Conservation (phyloP, 2,113 vertebrate species). For the Paratilapia polleni region DNA sequence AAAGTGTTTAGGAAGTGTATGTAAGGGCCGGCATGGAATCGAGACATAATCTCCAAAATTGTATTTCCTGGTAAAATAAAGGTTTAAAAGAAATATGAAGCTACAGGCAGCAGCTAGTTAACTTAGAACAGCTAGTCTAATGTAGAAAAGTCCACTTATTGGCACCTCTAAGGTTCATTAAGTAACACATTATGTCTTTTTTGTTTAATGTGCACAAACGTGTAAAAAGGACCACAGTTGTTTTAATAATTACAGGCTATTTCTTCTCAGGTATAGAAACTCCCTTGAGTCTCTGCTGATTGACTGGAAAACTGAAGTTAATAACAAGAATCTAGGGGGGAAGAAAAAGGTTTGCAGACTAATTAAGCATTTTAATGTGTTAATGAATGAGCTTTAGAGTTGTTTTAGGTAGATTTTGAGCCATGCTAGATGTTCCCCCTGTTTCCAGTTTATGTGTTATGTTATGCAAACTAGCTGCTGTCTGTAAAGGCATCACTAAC, state of each 20-base stretch:
- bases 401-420: background rate
- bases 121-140: background rate
- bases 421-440: background rate
- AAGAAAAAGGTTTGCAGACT: background rate
- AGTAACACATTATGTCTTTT: background rate
- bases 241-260: background rate
- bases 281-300: background rate
- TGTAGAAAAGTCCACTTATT: background rate
- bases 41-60: background rate
- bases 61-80: background rate
- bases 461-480: background rate
- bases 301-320: background rate
- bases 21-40: background rate
- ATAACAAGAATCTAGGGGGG: conserved; percentile 3
- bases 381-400: background rate
- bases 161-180: background rate
- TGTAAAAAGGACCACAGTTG: background rate
- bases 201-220: background rate
- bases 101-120: background rate
- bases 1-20: background rate
- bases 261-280: background rate
- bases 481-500: background rate
- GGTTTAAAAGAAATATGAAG: background rate
- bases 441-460: background rate
- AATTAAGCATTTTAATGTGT: background rate